These are phyloP conservation scores for Leptogaster cylindrica DNA, from an alignment of 2,888 invertebrate genomes.

Conservation along the genomic window DNA sequence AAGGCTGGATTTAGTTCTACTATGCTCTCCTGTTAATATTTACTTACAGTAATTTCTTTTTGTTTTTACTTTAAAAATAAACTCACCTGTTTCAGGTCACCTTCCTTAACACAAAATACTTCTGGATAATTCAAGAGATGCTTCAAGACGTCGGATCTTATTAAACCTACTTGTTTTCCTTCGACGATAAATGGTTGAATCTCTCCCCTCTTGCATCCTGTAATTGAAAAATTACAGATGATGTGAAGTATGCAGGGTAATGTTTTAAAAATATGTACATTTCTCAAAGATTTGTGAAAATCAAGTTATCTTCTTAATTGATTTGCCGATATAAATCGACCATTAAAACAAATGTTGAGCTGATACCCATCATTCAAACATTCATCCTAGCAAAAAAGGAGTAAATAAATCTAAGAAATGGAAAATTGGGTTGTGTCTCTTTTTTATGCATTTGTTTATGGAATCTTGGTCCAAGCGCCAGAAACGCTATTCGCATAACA, in stretches of 20 bases:
- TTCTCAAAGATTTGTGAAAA: too few relatives aligned
- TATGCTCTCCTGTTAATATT: constrained; percentile 64
- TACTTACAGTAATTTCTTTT: neutral
- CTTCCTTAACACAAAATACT: constrained; percentile 65
- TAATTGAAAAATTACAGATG: constrained; percentile 45
- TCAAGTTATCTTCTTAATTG: too few relatives aligned
- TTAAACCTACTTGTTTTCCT: constrained; percentile 87
- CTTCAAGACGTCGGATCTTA: constrained; percentile 83
- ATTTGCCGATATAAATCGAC: too few relatives aligned
- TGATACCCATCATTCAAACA: too few relatives aligned
- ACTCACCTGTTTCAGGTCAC: constrained; percentile 57
- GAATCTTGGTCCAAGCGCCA: too few relatives aligned
- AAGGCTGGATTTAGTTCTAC: constrained; percentile 88
- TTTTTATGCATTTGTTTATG: too few relatives aligned
- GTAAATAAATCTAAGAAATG: too few relatives aligned
- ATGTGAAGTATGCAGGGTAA: neutral
- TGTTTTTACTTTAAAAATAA: neutral
- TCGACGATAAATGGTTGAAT: constrained; percentile 88
- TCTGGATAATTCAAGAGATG: constrained; percentile 82
- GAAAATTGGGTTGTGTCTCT: too few relatives aligned
- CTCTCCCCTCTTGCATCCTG: constrained; percentile 78
- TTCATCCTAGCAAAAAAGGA: too few relatives aligned
- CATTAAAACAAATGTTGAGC: too few relatives aligned
- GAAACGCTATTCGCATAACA: too few relatives aligned
- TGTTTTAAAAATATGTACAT: neutral